These are phyloP conservation scores for Drosophila pachea DNA, from an alignment of 1,140 invertebrate genomes.

Conservation along the genomic window DNA sequence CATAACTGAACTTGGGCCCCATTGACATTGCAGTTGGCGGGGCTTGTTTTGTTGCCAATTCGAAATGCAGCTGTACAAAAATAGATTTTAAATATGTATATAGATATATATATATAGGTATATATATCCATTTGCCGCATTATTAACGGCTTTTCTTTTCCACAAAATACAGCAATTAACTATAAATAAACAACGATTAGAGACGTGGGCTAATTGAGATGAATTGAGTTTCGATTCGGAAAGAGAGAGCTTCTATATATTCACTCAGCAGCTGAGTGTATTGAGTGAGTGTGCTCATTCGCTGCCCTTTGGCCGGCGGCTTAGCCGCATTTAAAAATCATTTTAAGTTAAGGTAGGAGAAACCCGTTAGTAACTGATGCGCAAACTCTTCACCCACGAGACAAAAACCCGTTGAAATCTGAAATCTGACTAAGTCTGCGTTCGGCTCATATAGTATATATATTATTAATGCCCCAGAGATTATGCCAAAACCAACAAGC, in stretches of 20 bases:
- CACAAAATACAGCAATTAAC: conserved; percentile 30
- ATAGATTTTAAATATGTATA: not conserved
- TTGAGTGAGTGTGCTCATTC: not conserved
- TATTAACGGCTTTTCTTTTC: conserved; percentile 1
- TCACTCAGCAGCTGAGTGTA: not conserved
- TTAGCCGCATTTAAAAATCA: conserved; percentile 4
- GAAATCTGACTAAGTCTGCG: conserved; percentile 63
- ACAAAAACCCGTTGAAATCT: conserved; percentile 54
- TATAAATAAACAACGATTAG: conserved; percentile 36
- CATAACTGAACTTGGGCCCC: conserved; percentile 13
- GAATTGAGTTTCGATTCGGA: conserved; percentile 16
- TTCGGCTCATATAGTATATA: not conserved
- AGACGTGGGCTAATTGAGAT: conserved; percentile 36
- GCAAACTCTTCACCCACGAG: conserved; percentile 46
- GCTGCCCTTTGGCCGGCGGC: conserved; percentile 3
- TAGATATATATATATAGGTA: not conserved
- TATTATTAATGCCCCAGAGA: conserved; percentile 59
- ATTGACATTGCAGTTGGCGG: conserved; percentile 25
- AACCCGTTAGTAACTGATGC: conserved; percentile 28
- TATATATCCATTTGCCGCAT: not conserved
- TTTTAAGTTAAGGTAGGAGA: conserved; percentile 2
- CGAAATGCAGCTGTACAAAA: not conserved
- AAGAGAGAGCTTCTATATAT: conserved; percentile 25
- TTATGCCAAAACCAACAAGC: conserved; percentile 48
- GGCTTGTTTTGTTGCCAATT: conserved; percentile 16